These are phyloP conservation scores for Drosophila hydei DNA, from an alignment of 1,140 invertebrate genomes.

Conservation along the genomic window DNA sequence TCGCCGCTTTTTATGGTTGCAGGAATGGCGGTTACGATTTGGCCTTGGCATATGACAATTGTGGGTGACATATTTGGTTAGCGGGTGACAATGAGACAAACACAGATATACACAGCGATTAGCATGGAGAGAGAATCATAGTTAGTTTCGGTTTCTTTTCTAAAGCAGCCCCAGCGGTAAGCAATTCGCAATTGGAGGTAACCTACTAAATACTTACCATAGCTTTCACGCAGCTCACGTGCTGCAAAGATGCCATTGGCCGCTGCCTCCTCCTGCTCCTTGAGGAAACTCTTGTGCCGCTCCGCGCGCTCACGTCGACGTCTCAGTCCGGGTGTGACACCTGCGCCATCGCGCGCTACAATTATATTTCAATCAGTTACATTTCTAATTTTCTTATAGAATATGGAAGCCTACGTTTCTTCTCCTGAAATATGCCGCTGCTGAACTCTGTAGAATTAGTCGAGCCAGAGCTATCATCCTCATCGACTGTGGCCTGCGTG, in stretches of 20 bases:
- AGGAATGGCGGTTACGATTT: conserved; percentile 83
- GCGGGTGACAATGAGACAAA: conserved; percentile 67
- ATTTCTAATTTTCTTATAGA: not conserved
- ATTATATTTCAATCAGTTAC: not conserved
- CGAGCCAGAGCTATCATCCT: conserved; percentile 84
- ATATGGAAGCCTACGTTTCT: conserved; percentile 61
- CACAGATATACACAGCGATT: conserved; percentile 54
- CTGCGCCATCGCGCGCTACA: conserved; percentile 83
- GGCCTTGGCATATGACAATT: conserved; percentile 53
- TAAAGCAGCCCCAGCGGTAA: conserved; percentile 48
- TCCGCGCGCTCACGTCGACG: conserved; percentile 90
- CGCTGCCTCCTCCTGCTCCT: conserved; percentile 90
- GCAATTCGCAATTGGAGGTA: not conserved
- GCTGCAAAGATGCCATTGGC: conserved; percentile 85
- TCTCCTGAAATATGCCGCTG: conserved; percentile 71
- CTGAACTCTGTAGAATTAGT: conserved; percentile 78
- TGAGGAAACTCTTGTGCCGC: conserved; percentile 91
- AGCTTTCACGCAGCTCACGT: conserved; percentile 85
- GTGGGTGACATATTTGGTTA: conserved; percentile 50
- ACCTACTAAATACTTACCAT: conserved; percentile 61
- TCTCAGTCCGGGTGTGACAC: conserved; percentile 90
- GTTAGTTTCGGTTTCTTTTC: conserved; percentile 55
- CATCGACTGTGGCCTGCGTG: conserved; percentile 78
- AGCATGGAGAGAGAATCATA: conserved; percentile 70
- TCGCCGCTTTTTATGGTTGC: conserved; percentile 76